Evolutionary conservation across 2,113 vertebrate genomes (phyloP), one percentile per base, ranked within the genome.

Genomic region (Etheostoma spectabile): DNA sequence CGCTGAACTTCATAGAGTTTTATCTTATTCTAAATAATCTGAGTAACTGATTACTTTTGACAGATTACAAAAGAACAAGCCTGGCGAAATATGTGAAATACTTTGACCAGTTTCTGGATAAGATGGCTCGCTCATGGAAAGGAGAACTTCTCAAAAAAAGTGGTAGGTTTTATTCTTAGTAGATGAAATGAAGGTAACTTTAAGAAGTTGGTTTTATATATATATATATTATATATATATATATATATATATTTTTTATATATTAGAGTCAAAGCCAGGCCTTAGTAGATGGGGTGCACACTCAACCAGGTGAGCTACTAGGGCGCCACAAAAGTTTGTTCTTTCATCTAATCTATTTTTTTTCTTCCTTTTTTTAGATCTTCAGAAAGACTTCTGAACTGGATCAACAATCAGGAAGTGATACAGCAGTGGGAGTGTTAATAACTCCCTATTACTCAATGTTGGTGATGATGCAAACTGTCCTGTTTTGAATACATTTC

Each of bases 21-120:
- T 74, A 15, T 10, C 45, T 63, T 42, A 55, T 55, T 42, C 1
- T 65, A 1, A 46, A 30, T 42, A 0, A 64, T 53, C 14, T 35
- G 27, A 22, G 3, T 11, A 42, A n/a, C 21, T 42, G 35, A 42
- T 11, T n/a, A 8, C 14, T 59, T 70, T 63, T 63, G 11, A 51
- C 89, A 99, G 98, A 97, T 93, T 99, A 97, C 84, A 98, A 96
- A 95, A 96, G 89, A 89, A 99, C 98, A 0, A 97, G 97, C 84
- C 92, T 99, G 85, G 97, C 91, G 0, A 96, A 96, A 16, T 98
- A 97, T 0, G 92, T 99, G 71, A 96, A 95, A 91, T 48, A 95
- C 85, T 97, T 99, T 0, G 98, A 99, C 89, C 93, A 90, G 56
- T 99, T 99, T 11, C 91, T 99, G 87, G 97, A 99, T 85, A 93